Evolutionary conservation across 2,888 invertebrate species (phyloP).

Genomic region (Latrodectus elegans): DNA sequence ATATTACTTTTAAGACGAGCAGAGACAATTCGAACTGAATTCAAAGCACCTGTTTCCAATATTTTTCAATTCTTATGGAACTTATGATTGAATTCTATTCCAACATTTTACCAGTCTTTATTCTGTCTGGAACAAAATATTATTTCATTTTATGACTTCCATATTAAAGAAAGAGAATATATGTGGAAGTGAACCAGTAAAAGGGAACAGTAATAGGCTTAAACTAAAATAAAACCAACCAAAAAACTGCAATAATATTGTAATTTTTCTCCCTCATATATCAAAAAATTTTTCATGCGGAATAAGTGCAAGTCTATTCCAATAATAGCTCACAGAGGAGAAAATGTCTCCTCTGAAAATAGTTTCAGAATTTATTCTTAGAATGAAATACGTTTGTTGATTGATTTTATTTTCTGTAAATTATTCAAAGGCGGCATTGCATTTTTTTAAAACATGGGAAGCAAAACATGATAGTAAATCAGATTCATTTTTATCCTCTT

Average conservation of each 20-base stretch:
- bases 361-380: neutral
- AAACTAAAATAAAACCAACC: constrained; percentile 24
- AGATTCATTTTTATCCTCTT: neutral
- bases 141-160: constrained; percentile 23
- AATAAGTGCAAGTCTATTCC: constrained; percentile 14
- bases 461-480: neutral
- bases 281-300: constrained; percentile 20
- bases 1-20: neutral
- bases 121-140: neutral
- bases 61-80: constrained; percentile 14
- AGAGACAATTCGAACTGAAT: neutral
- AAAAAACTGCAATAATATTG: constrained; percentile 44
- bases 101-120: constrained; percentile 21
- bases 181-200: neutral
- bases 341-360: neutral
- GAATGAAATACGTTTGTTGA: constrained; percentile 7
- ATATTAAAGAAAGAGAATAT: constrained; percentile 33
- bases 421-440: constrained; percentile 31
- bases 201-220: constrained; percentile 24
- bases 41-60: neutral
- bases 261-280: constrained; percentile 24
- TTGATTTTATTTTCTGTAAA: constrained; percentile 33
- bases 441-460: neutral
- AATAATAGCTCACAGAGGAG: constrained; percentile 1
- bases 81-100: neutral